A percentile compares a stretch with the other conserved stretches of the same genome.
Evolutionary conservation across 2,797 vertebrate species (phyloP).

Genomic region (Poecile montanus): DNA sequence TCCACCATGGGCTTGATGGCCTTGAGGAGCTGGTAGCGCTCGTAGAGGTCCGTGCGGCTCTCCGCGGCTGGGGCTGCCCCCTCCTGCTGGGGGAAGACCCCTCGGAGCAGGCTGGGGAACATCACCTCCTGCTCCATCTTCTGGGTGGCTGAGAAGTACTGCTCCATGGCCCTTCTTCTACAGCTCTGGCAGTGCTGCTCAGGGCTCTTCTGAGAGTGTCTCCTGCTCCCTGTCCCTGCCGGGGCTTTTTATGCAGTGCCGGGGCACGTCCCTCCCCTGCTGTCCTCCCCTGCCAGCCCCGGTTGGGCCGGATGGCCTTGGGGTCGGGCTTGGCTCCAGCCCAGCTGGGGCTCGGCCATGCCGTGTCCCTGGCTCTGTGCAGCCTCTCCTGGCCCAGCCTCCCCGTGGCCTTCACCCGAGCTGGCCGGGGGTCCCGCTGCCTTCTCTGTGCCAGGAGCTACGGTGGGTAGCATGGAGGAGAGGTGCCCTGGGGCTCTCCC

Average conservation of each 20-base stretch:
- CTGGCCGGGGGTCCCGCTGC: accelerated
- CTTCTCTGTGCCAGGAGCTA: accelerated
- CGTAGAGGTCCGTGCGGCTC: constrained; percentile 75
- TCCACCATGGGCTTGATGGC: constrained; percentile 82
- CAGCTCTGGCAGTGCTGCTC: background rate
- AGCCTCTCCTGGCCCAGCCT: background rate
- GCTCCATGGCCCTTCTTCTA: constrained; percentile 67
- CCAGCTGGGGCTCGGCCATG: background rate
- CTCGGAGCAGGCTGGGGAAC: constrained; percentile 88
- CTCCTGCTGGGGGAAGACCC: constrained; percentile 60
- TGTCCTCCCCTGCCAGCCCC: background rate
- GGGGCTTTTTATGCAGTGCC: background rate
- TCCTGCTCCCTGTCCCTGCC: background rate
- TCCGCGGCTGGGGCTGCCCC: background rate
- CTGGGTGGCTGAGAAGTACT: constrained; percentile 78
- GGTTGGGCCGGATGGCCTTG: accelerated
- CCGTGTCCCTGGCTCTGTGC: background rate
- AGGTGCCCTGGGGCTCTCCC: background rate
- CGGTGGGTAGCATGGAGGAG: background rate
- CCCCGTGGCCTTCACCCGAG: accelerated
- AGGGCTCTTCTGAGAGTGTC: background rate
- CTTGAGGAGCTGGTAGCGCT: constrained; percentile 85
- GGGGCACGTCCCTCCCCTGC: background rate
- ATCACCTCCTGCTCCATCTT: constrained; percentile 91
- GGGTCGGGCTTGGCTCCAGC: background rate